Base-by-base conservation (phyloP, 2,888 invertebrate species). In the Salticus scenicus region DNA sequence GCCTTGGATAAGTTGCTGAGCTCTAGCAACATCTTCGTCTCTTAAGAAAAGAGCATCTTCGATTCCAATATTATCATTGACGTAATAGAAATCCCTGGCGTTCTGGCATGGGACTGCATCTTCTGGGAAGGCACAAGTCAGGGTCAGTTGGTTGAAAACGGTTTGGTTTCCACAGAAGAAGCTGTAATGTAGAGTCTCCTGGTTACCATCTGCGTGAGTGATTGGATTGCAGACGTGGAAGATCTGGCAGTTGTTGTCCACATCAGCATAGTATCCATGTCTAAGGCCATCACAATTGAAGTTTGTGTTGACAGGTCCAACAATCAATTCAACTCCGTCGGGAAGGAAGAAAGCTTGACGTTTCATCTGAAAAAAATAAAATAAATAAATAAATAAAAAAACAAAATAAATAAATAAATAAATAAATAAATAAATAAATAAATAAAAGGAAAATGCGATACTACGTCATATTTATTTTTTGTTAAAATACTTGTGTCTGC, bases 141-240 rank as follows among this genome's bases (percentile, higher is more conserved):
- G 84, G 2, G 88, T 88, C 12, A 88, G 84, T 47, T 88, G 88
- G 76, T 88, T 87, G 87, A 88, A 88, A 70, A 88, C 85, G 33
- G 88, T 88, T 67, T 88, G 88, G 75, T 88, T 88, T 27, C 88
- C 88, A 69, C 88, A 88, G 88, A 88, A 88, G 88, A 88, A 88
- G 63, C 84, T 85, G 67, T 81, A 88, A 33, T 88, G 88, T 14
- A 76, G 70, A 42, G 87, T 87, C 24, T 83, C 83, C 42, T 79
- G 79, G 63, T 71, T 71, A 10, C 88, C 88, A 42, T 88, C 87
- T 37, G 88, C 87, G 27, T 87, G 77, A 7, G 81, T 84, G 51
- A 81, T 51, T 17, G 87, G 85, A 31, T 87, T 42, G 76, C 88
- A 88, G n/a, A 88, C 87, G 74, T 88, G 88, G 82, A 88, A 88